phyloP scores from a whole-genome alignment of 2,113 vertebrate species.

The Danio rerio region GRCz12tu NC_133185.1:36117501-36118000 shows the following conservation, averaged over 20 bases:
- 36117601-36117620: slow-evolving; percentile 52
- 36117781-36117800: slow-evolving; percentile 46
- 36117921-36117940: slow-evolving; percentile 1
- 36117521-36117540: slow-evolving; percentile 68
- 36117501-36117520: slow-evolving; percentile 48
- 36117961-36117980: not conserved
- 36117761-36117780: slow-evolving; percentile 3
- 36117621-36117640: slow-evolving; percentile 43
- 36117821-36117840: slow-evolving; percentile 31
- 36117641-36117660: slow-evolving; percentile 40
- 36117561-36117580: slow-evolving; percentile 79
- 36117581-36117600: slow-evolving; percentile 73
- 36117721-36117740: not conserved
- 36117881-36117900: not conserved
- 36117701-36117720: not conserved
- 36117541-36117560: slow-evolving; percentile 76
- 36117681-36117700: slow-evolving; percentile 3
- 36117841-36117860: slow-evolving; percentile 33
- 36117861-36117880: not conserved
- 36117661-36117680: not conserved
- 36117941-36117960: not conserved
- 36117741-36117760: not conserved
- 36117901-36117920: slow-evolving; percentile 7
- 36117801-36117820: slow-evolving; percentile 52
- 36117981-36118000: slow-evolving; percentile 1